Percentiles rank a stretch among this genome's conserved stretches.
Conservation (phyloP, 2,797 vertebrate species). For the Leptatherina wallacei region DNA sequence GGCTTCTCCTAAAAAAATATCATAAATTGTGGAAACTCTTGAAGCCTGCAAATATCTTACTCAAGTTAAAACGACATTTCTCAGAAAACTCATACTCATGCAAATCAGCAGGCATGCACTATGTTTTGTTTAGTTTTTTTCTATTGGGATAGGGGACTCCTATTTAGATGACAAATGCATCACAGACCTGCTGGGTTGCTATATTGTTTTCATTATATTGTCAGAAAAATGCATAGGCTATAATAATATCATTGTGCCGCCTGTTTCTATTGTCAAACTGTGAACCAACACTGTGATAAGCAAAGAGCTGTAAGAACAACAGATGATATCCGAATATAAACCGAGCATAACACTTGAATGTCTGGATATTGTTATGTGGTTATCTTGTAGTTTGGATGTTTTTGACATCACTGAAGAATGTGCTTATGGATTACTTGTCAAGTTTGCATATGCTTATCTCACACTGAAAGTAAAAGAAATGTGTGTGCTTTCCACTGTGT, state of each 20-base stretch:
- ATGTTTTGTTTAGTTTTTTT: slow-evolving; percentile 8
- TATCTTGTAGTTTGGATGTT: slow-evolving; percentile 1
- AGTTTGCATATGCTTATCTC: neutral
- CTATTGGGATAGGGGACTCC: slow-evolving; percentile 13
- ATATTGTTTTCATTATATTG: slow-evolving; percentile 21
- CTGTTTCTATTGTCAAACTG: slow-evolving; percentile 23
- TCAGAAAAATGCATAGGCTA: slow-evolving; percentile 8
- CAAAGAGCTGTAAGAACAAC: slow-evolving; percentile 13
- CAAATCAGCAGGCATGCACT: slow-evolving; percentile 16
- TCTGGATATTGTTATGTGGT: slow-evolving; percentile 6
- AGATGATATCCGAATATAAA: slow-evolving; percentile 25
- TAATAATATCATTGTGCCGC: slow-evolving; percentile 13
- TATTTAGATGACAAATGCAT: slow-evolving; percentile 22
- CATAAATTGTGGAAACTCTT: slow-evolving; percentile 18
- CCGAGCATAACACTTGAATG: slow-evolving; percentile 9
- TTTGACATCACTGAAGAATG: neutral
- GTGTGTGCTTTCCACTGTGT: neutral
- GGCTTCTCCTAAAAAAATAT: slow-evolving; percentile 38
- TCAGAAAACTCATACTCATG: slow-evolving; percentile 22
- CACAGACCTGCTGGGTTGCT: slow-evolving; percentile 8
- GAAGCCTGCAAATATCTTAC: slow-evolving; percentile 5
- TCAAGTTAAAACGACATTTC: slow-evolving; percentile 25
- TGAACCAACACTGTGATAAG: slow-evolving; percentile 8
- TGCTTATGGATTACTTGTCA: neutral
- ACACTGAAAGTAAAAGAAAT: neutral